A percentile compares a stretch with the other conserved stretches of the same genome.
These are phyloP conservation scores for Apis laboriosa DNA, from an alignment of 1,140 invertebrate genomes.

Conservation along the genomic window DNA sequence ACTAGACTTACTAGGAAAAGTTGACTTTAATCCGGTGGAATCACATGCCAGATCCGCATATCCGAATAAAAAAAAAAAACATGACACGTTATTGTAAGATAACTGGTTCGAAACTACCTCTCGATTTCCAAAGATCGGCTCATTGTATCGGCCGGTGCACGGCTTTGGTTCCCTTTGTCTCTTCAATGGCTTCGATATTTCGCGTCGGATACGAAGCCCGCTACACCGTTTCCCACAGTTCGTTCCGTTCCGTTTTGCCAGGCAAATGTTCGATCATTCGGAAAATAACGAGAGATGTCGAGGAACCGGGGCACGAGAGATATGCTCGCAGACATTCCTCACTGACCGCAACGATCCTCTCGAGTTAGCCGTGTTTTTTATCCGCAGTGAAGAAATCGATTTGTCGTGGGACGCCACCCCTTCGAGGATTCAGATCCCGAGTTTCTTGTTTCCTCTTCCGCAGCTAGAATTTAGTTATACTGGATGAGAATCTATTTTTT, in stretches of 20 bases:
- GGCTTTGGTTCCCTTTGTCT: constrained; percentile 53
- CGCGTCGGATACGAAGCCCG: constrained; percentile 51
- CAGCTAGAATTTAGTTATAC: neutral
- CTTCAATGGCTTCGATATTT: constrained; percentile 63
- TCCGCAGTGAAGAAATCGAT: constrained; percentile 49
- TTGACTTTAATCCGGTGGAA: no score
- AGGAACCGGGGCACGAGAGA: constrained; percentile 1
- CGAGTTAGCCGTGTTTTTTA: neutral
- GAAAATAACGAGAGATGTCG: constrained; percentile 57
- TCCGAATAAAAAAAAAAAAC: neutral
- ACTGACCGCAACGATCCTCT: constrained; percentile 39
- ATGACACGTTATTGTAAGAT: neutral
- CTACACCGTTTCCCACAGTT: constrained; percentile 62
- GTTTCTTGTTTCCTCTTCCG: neutral
- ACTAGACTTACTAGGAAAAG: no score
- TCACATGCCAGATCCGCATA: neutral
- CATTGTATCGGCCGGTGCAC: constrained; percentile 3
- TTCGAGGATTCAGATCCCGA: no score
- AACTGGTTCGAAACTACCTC: constrained; percentile 20
- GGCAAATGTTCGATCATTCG: constrained; percentile 63
- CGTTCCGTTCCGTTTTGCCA: constrained; percentile 54
- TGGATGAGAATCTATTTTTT: no score
- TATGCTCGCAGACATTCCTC: neutral
- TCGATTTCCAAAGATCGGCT: constrained; percentile 32
- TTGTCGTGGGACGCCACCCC: neutral